Percentiles rank a stretch among this genome's conserved stretches.
phyloP scores from a whole-genome alignment of 2,797 vertebrate species.

The Sebastes elongatus region DNA sequence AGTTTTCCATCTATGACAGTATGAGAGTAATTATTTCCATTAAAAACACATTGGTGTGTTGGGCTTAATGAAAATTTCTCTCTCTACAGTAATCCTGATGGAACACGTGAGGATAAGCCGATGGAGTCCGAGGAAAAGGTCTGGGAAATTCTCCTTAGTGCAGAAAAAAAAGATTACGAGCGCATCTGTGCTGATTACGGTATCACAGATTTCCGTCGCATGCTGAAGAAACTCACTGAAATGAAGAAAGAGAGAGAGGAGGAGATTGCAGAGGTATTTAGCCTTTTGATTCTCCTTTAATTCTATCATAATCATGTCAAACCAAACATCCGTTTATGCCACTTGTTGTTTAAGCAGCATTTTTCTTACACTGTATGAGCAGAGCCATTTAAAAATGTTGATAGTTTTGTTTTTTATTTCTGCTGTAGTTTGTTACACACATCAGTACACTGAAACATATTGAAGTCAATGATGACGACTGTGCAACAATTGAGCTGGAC shows the following conservation, averaged over 20 bases:
- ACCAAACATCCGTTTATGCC: slow-evolving; percentile 13
- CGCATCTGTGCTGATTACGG: slow-evolving; percentile 86
- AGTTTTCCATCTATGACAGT: neutral
- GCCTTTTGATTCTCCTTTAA: slow-evolving; percentile 4
- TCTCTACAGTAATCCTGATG: slow-evolving; percentile 63
- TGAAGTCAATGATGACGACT: slow-evolving; percentile 78
- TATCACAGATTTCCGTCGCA: slow-evolving; percentile 89
- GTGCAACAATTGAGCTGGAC: slow-evolving; percentile 87
- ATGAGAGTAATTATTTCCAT: neutral
- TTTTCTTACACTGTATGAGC: neutral
- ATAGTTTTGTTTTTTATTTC: neutral
- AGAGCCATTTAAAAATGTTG: neutral
- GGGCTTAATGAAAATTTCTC: neutral
- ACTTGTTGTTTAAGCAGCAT: neutral
- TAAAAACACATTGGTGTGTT: neutral
- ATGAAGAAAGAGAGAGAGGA: slow-evolving; percentile 84
- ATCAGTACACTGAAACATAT: slow-evolving; percentile 85
- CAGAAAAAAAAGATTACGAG: slow-evolving; percentile 92
- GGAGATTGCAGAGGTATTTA: slow-evolving; percentile 83
- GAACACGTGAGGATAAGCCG: slow-evolving; percentile 66
- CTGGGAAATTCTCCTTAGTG: slow-evolving; percentile 90
- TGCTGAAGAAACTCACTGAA: slow-evolving; percentile 88
- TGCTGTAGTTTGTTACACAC: slow-evolving; percentile 81
- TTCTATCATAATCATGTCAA: neutral
- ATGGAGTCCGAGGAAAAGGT: slow-evolving; percentile 82